Evolutionary conservation across 2,797 vertebrate species (phyloP), one percentile per base, ranked within the genome.

Genomic region (Paedocypris micromegethes): DNA sequence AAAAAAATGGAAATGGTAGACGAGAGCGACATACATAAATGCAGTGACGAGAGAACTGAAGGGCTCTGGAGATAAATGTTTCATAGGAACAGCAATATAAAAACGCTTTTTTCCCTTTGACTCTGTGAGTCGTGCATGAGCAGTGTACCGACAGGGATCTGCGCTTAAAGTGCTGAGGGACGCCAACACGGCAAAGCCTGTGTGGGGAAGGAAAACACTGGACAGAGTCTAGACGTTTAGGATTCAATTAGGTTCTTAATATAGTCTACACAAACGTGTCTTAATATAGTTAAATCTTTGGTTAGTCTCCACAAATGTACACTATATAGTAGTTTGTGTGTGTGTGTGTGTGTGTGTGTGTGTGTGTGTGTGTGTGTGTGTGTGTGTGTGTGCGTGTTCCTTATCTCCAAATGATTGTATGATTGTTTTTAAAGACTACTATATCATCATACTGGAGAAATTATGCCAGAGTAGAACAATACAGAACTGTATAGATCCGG

Each of bases 61-160:
- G 39, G 45, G 41, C 51, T 42, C 48, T 9, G 42, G 41, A 58
- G 40, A 47, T 72, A 47, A 77, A 74, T 71, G 68, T 65, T 74
- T 69, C 5, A 62, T 68, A 54, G 7, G 51, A 67, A 57, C 9
- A 59, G 41, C 23, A 48, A 9, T 56, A 8, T 45, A 74, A 73
- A 65, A 57, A 55, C 62, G 66, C 61, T 73, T 50, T 72, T 53
- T 53, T 56, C 40, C 37, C 38, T 68, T 44, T 64, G 73, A 53
- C 63, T 43, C 6, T 39, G 39, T 47, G 49, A 58, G 64, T 70
- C 23, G 3, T 55, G 44, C 43, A 64, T 5, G 45, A 54, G 7
- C 49, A 6, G 42, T 62, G 42, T 58, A 74, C 2, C 62, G 42
- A 42, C 46, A 45, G 63, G 41, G 71, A 56, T 66, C 64, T 46